Evolutionary conservation across 2,113 vertebrate genomes (phyloP).

Genomic region (Suncus etruscus): DNA sequence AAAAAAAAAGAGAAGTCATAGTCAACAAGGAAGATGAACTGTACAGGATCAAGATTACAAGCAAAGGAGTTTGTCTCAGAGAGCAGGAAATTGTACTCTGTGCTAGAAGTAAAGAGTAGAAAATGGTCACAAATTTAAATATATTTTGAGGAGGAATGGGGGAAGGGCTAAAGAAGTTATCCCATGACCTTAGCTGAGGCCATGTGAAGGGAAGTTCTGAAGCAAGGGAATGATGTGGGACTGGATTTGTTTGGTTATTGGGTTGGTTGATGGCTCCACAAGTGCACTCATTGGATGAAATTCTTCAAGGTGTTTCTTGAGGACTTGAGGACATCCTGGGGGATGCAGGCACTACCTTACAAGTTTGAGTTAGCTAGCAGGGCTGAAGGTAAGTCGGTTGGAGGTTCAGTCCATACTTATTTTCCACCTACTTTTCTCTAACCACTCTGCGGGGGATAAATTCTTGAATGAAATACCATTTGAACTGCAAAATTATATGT

Average conservation of each 20-base stretch:
- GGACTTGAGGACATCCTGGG: neutral
- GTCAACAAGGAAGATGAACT: too few species aligned
- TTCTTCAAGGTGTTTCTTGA: neutral
- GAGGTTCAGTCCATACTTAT: neutral
- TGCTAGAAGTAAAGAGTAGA: conserved; percentile 10
- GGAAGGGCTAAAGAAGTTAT: neutral
- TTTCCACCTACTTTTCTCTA: neutral
- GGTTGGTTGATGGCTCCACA: neutral
- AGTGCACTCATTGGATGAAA: neutral
- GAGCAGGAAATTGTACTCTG: neutral
- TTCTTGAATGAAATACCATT: conserved; percentile 11
- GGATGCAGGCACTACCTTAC: neutral
- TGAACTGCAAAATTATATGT: neutral
- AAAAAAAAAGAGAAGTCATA: neutral
- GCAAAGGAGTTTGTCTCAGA: neutral
- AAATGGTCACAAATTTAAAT: neutral
- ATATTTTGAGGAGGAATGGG: neutral
- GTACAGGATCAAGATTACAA: neutral
- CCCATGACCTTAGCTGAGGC: neutral
- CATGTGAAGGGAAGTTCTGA: neutral
- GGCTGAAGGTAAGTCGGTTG: neutral
- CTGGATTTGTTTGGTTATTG: neutral
- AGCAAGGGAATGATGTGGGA: neutral
- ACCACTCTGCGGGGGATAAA: neutral
- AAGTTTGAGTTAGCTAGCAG: too few species aligned